Percentiles rank a stretch among this genome's conserved stretches.
phyloP scores from a whole-genome alignment of 2,797 vertebrate genomes.

The Coluber constrictor region DNA sequence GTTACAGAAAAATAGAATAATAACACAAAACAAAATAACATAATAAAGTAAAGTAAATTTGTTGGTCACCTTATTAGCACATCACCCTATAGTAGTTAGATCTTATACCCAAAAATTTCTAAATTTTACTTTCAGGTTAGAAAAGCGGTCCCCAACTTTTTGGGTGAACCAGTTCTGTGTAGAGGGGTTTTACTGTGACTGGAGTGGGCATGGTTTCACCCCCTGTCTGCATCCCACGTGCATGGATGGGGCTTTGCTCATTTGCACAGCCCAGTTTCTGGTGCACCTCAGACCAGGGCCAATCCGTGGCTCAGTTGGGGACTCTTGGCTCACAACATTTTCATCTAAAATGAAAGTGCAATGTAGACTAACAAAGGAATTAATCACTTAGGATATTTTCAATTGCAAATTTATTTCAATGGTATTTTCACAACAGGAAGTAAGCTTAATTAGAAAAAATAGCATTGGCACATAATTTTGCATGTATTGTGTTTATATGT shows the following conservation, averaged over 20 bases:
- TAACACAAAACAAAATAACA: background rate
- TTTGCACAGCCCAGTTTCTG: background rate
- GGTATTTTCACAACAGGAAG: background rate
- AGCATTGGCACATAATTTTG: background rate
- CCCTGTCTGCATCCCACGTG: background rate
- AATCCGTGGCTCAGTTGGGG: background rate
- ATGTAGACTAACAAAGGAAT: background rate
- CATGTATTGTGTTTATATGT: too few relatives aligned
- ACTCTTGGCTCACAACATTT: background rate
- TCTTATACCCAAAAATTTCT: background rate
- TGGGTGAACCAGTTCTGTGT: background rate
- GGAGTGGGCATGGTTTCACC: background rate
- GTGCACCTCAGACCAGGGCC: background rate
- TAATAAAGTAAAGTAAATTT: background rate
- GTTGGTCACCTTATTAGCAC: background rate
- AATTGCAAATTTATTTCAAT: background rate
- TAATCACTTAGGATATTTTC: background rate
- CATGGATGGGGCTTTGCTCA: background rate
- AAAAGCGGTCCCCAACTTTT: background rate
- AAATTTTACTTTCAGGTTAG: background rate
- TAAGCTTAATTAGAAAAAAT: background rate
- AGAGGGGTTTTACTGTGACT: background rate
- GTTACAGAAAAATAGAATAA: background rate
- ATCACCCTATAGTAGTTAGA: background rate
- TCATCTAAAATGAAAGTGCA: background rate